A percentile compares a stretch with the other conserved stretches of the same genome.
Evolutionary conservation across 2,888 invertebrate species (phyloP).

Genomic region (Cephus pulcher): DNA sequence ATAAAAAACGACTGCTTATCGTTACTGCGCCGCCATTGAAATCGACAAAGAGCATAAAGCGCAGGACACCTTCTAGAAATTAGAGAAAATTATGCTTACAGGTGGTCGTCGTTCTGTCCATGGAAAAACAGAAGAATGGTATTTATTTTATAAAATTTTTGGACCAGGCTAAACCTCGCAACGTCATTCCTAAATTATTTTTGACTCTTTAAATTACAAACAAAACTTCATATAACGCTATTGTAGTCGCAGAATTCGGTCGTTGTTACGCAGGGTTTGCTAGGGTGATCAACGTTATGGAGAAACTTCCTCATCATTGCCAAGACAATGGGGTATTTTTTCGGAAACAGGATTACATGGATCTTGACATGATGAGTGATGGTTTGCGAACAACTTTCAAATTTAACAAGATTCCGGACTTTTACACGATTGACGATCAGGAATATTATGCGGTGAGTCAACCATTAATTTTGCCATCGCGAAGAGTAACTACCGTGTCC

Average conservation of each 20-base stretch:
- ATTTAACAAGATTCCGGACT: slow-evolving; percentile 39
- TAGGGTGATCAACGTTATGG: slow-evolving; percentile 21
- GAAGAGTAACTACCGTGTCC: not conserved
- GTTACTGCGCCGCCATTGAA: slow-evolving; percentile 42
- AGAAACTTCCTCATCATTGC: slow-evolving; percentile 36
- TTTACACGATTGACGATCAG: slow-evolving; percentile 38
- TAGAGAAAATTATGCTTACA: not conserved
- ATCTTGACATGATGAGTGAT: slow-evolving; percentile 36
- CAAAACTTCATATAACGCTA: not conserved
- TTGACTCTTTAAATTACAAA: not conserved
- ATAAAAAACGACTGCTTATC: slow-evolving; percentile 36
- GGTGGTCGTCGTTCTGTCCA: not conserved
- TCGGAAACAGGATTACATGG: slow-evolving; percentile 39
- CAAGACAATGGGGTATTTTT: slow-evolving; percentile 40
- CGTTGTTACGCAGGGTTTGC: not conserved
- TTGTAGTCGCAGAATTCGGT: not conserved
- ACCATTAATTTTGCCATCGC: not conserved
- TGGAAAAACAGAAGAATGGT: not conserved
- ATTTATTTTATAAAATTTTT: not conserved
- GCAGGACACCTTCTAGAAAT: not conserved
- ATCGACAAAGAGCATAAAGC: not conserved
- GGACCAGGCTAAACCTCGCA: not conserved
- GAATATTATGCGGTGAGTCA: slow-evolving; percentile 40
- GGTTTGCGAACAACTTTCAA: slow-evolving; percentile 35
- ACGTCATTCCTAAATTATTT: not conserved